Conservation (phyloP, 2,113 vertebrate species). For the Eonycteris spelaea region DNA sequence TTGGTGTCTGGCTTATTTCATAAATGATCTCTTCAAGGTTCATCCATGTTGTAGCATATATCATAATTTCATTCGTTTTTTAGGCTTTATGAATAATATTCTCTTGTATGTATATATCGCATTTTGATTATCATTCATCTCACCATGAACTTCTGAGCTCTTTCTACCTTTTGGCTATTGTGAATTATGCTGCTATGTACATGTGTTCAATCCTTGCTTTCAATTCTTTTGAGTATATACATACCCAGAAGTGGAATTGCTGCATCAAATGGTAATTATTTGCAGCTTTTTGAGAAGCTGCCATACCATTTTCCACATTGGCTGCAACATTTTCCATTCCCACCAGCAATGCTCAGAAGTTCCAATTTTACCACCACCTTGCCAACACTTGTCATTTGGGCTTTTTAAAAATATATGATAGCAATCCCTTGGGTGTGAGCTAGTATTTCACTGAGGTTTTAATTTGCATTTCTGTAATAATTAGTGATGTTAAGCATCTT, state of each 20-base stretch:
- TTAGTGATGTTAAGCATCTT: background rate
- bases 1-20: background rate
- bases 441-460: background rate
- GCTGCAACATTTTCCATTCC: background rate
- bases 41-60: background rate
- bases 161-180: background rate
- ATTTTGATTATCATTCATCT: background rate
- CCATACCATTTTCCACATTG: background rate
- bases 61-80: background rate
- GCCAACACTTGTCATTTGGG: background rate
- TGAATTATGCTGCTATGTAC: background rate
- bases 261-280: background rate
- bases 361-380: background rate
- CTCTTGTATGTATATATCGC: too few species aligned
- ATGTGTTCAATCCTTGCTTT: background rate
- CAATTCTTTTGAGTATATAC: background rate
- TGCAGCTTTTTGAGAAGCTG: background rate
- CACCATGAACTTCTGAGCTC: background rate
- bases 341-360: background rate
- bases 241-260: background rate
- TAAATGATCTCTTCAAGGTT: background rate
- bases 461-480: background rate
- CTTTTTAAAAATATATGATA: background rate
- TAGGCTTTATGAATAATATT: background rate
- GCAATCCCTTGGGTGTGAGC: background rate